Evolutionary conservation across 37 sponge, comb jelly and placozoan species (phyloP), one percentile per base, ranked within the genome.

Genomic region (Eunapius fragilis): DNA sequence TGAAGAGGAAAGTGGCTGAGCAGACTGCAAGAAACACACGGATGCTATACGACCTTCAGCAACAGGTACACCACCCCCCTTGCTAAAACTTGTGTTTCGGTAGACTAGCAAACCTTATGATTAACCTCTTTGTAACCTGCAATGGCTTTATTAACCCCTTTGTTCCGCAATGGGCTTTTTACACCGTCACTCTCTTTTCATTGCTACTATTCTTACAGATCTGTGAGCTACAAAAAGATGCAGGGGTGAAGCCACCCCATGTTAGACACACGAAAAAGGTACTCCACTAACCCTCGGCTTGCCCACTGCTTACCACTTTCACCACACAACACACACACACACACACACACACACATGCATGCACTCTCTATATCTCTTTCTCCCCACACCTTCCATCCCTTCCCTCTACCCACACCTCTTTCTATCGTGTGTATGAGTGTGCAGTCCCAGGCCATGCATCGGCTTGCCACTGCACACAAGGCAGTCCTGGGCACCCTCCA

Each of bases 11-110:
- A 37, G 80, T 31, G 24, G 73, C 76, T n/a, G 93, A 86, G 35
- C 93, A 86, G 58, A 25, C 48, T 19, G 71, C 74, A 22, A 82
- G 86, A 67, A 92, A 77, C 50, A 48, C 75, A 26, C 75, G 93
- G 30, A 73, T 79, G 75, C 36, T 92, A 25, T 92, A 92, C 70
- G 74, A 88, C 45, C 80, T 92, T 33, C 68, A 85, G 45, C 93
- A 88, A 2, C 85, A 90, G 90, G 85, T 89, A n/a, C 26, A 75
- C 9, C 9, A 9, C 9, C 47, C 9, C 9, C 9, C 47, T 45
- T 9, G 7, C 4, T 9, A 4, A 11, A 45, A 45, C 9, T 45
- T 45, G 47, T 4, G 9, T 45, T 45, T 45, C 47, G 47, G 7
- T 11, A 11, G 47, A 45, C 9, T 45, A 4, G 7, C 9, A 9